Conservation (phyloP, 2,888 invertebrate genomes). For the Megastigmus dorsalis region DNA sequence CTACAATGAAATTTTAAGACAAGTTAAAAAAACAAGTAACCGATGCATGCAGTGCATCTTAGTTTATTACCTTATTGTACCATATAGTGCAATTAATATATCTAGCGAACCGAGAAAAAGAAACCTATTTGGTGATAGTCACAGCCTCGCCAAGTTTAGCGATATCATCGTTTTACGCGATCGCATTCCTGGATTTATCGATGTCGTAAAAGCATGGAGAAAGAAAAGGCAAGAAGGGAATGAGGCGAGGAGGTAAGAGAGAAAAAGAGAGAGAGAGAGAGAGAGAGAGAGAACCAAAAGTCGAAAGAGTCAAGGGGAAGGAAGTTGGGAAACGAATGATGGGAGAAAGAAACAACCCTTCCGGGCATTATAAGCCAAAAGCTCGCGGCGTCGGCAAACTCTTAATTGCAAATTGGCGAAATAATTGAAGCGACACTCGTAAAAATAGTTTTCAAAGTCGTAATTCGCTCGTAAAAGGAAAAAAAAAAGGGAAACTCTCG, state of each 20-base stretch:
- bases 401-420: slow-evolving; percentile 75
- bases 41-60: no score
- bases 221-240: slow-evolving; percentile 25
- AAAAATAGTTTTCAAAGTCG: slow-evolving; percentile 74
- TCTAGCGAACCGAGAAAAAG: neutral
- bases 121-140: slow-evolving; percentile 47
- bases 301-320: slow-evolving; percentile 26
- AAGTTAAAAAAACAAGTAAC: no score
- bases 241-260: neutral
- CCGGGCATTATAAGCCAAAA: slow-evolving; percentile 53
- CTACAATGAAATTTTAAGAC: no score
- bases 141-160: slow-evolving; percentile 52
- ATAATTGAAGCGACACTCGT: slow-evolving; percentile 75
- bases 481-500: slow-evolving; percentile 69
- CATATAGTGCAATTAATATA: slow-evolving; percentile 19
- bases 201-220: slow-evolving; percentile 52
- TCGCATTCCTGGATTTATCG: slow-evolving; percentile 56
- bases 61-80: no score
- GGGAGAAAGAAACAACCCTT: slow-evolving; percentile 56
- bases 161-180: slow-evolving; percentile 51
- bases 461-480: slow-evolving; percentile 67
- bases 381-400: slow-evolving; percentile 60
- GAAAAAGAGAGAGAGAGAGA: neutral
- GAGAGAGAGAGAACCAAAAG: slow-evolving; percentile 3
- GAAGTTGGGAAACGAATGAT: slow-evolving; percentile 47